Conservation (phyloP, 2,888 invertebrate species). For the Antitype chi region DNA sequence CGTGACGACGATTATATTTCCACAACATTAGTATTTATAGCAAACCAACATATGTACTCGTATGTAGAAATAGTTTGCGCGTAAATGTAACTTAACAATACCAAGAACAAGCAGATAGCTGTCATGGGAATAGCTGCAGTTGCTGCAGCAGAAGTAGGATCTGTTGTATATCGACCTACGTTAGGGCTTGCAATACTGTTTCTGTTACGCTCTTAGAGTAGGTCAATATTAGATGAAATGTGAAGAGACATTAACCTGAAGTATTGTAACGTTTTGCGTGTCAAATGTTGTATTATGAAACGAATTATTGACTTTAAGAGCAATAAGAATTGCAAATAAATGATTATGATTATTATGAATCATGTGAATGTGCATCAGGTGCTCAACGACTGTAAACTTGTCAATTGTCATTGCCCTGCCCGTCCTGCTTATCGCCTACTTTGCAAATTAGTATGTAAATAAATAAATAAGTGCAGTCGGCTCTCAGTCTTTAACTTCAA, state of each 20-base stretch:
- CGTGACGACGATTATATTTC: constrained; percentile 44
- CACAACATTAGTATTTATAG: constrained; percentile 42
- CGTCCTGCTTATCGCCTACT: neutral
- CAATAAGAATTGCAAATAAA: too few species aligned
- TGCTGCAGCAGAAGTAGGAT: neutral
- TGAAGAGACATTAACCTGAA: too few species aligned
- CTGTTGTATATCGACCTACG: neutral
- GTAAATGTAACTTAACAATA: neutral
- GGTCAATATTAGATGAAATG: neutral
- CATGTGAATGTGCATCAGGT: neutral
- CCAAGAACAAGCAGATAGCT: neutral
- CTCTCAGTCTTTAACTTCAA: too few species aligned
- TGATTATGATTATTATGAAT: too few species aligned
- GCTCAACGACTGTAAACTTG: neutral
- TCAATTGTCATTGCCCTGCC: neutral
- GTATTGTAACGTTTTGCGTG: too few species aligned
- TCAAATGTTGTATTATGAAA: too few species aligned
- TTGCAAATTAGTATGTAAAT: neutral
- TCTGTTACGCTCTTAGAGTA: neutral
- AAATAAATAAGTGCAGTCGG: too few species aligned
- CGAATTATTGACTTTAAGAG: too few species aligned
- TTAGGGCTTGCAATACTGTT: too few species aligned
- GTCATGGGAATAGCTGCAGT: too few species aligned
- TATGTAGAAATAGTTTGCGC: neutral
- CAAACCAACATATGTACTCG: constrained; percentile 12